Evolutionary conservation across 92 coral and sea anemone genomes (phyloP).

Genomic region (Zoanthus sociatus): DNA sequence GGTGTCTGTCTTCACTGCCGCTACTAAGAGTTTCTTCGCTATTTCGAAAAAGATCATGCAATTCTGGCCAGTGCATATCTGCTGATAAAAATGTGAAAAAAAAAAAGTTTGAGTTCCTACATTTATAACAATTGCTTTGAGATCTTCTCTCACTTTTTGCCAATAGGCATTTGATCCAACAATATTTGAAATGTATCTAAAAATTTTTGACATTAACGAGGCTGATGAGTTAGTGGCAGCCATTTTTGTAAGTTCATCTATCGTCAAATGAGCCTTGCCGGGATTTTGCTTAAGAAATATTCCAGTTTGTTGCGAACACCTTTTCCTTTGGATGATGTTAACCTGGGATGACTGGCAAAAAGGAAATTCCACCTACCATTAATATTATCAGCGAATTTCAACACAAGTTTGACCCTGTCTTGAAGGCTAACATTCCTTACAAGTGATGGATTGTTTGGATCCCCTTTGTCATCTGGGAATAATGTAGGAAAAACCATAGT

Average conservation of each 20-base stretch:
- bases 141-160: too few species aligned
- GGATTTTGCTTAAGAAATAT: constrained; percentile 1
- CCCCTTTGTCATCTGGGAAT: not conserved
- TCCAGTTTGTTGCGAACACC: constrained; percentile 55
- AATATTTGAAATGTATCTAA: not conserved
- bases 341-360: not conserved
- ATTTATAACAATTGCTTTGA: too few species aligned
- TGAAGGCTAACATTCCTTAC: not conserved
- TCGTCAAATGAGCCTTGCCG: not conserved
- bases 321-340: constrained; percentile 56
- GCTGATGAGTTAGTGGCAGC: constrained; percentile 30
- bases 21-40: constrained; percentile 20
- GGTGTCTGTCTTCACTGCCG: not conserved
- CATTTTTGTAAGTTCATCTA: constrained; percentile 57
- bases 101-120: constrained; percentile 58
- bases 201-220: constrained; percentile 31
- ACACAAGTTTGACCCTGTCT: not conserved
- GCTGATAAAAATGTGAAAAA: constrained; percentile 38
- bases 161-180: too few species aligned
- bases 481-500: not conserved
- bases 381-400: not conserved
- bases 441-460: not conserved
- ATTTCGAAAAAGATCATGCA: not conserved
- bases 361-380: not conserved
- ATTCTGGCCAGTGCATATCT: too few species aligned